Conservation (phyloP, 2,797 vertebrate genomes). For the Lophotriccus pileatus region DNA sequence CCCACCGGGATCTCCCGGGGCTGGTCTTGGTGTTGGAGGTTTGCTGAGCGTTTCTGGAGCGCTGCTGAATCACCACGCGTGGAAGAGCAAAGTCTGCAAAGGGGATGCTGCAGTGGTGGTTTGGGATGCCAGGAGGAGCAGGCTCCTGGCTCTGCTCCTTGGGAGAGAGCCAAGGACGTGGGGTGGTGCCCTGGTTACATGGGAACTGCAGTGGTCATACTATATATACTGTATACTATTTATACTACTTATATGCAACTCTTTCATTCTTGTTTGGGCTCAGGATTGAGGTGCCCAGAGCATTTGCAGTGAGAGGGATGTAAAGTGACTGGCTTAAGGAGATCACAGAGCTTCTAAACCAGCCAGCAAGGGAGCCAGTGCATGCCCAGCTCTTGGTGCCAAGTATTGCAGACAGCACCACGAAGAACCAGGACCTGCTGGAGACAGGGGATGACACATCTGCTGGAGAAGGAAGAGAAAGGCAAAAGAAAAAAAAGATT, state of each 20-base stretch:
- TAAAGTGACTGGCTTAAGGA: neutral
- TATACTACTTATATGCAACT: neutral
- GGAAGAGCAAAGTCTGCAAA: neutral
- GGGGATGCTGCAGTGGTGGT: neutral
- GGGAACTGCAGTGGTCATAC: neutral
- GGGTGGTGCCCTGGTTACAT: neutral
- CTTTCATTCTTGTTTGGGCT: neutral
- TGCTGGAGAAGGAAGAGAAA: neutral
- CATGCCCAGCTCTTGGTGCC: neutral
- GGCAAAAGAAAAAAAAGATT: neutral
- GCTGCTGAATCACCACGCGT: neutral
- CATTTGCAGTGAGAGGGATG: neutral
- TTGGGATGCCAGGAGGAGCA: neutral
- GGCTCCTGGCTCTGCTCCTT: neutral
- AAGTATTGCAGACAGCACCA: fast-evolving
- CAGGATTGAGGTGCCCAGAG: neutral
- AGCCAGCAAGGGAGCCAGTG: neutral
- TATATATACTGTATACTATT: neutral
- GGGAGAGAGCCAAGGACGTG: neutral
- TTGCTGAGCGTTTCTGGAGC: neutral
- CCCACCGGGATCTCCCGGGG: fast-evolving
- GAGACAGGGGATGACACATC: neutral
- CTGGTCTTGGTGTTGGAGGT: neutral
- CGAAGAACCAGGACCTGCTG: neutral
- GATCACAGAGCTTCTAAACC: neutral